Base-by-base conservation (phyloP, 2,113 vertebrate genomes). In the Equus przewalskii region DNA sequence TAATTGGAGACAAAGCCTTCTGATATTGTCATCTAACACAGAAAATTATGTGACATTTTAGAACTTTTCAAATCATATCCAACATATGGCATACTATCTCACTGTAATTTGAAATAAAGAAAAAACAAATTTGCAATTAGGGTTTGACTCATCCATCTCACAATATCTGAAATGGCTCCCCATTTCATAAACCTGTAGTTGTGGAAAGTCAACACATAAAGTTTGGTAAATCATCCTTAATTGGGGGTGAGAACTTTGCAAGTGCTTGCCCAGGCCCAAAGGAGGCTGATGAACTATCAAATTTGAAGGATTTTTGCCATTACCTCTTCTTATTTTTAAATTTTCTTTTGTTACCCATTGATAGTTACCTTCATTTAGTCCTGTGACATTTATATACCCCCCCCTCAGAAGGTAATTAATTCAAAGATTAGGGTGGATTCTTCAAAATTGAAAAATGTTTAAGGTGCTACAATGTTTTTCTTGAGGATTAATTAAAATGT, bases 61-160 rank as follows among this genome's bases (percentile, higher is more conserved):
- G 51, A 96, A 88, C 33, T 51, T 76, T 7, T 11, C 33, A 76
- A 86, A 18, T 88, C 79, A 58, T 44, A 76, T 3, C 33, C 73
- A 92, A 62, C 24, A 60, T 70, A 84, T 28, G 36, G 69, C 21
- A 58, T n/a, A 69, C 7, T 54, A 49, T 79, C 54, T 85, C 13
- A 54, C 44, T 83, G 11, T 87, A 85, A 86, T 93, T 94, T 92
- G 56, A 96, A 93, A 76, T 82, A 30, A 93, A 54, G 46, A 92
- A 41, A 88, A 69, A 73, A 14, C 7, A 51, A 7, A 80, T 44
- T 89, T 51, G 22, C 62, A 70, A 72, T 60, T 28, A 64, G 33
- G 15, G 44, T 78, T 94, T 83, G 18, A 60, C 33, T 91, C 30
- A 65, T 19, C 8, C 13, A 46, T 75, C 36, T 79, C 33, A 86